Evolutionary conservation across 1,140 invertebrate genomes (phyloP).

Genomic region (Euwallacea fornicatus): DNA sequence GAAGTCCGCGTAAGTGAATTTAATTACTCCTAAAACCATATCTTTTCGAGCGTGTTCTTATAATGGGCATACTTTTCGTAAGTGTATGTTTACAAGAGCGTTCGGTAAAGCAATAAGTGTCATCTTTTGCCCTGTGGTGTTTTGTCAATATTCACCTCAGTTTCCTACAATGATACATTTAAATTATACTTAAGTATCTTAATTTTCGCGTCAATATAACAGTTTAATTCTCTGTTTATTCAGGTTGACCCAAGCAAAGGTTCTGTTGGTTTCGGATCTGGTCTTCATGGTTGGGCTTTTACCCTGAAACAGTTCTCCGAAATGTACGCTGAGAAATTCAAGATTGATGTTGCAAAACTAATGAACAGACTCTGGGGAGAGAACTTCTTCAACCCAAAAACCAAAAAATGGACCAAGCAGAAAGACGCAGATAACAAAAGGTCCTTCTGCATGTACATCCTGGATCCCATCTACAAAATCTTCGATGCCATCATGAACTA

Average conservation of each 20-base stretch:
- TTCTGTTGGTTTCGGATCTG: constrained; percentile 98
- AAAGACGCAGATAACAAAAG: constrained; percentile 89
- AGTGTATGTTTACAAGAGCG: constrained; percentile 27
- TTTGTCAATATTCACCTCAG: constrained; percentile 40
- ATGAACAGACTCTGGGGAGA: constrained; percentile 98
- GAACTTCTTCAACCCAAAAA: constrained; percentile 96
- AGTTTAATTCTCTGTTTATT: constrained; percentile 17
- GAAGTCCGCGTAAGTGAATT: constrained; percentile 78
- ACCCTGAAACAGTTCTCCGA: constrained; percentile 99
- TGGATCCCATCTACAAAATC: constrained; percentile 99
- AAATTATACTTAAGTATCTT: too few relatives aligned
- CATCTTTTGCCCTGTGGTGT: constrained; percentile 46
- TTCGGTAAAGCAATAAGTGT: constrained; percentile 42
- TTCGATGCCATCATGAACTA: constrained; percentile 99
- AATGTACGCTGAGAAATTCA: constrained; percentile 99
- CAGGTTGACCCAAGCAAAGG: constrained; percentile 94
- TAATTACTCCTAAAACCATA: neutral
- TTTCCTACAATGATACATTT: constrained; percentile 46
- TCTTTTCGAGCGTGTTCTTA: constrained; percentile 9
- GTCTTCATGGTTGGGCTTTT: constrained; percentile 99
- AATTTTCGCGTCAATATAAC: neutral
- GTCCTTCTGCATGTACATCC: constrained; percentile 97
- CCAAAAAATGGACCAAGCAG: constrained; percentile 97
- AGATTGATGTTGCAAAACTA: constrained; percentile 94
- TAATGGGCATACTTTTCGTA: neutral